Base-by-base conservation (phyloP, 53 echinoderm and acorn worm genomes). In the Crossaster papposus region DNA sequence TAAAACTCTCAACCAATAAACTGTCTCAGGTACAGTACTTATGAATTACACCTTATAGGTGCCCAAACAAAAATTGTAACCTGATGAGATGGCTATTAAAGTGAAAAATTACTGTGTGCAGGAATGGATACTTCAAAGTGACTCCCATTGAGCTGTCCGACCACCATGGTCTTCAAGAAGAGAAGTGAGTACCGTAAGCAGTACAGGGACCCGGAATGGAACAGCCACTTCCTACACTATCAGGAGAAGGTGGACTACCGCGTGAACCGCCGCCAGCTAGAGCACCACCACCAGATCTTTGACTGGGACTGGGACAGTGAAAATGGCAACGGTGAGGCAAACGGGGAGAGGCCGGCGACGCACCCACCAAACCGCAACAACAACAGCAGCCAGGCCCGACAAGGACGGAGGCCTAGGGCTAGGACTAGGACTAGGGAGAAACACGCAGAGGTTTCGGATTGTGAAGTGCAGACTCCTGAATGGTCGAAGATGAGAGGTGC, bases 281-380 rank as follows among this genome's bases (percentile, higher is more conserved):
- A 96, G 74, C 90, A 95, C 72, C 92, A 91, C 51, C 96, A 96
- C 92, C 81, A 93, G 78, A 88, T 95, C 72, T 62, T 95, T 33
- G 91, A 93, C 33, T 96, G 96, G 96, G 96, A 96, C 80, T 96
- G 95, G 95, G 96, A 96, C 58, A 95, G 95, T 52, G 92, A 95
- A 52, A 88, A 81, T 37, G 89, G 79, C 51, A 54, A 14, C 22
- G 71, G 22, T 11, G 74, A 79, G 28, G 36, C 78, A 23, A 50
- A 37, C 22, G 11, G 68, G 68, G 11, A 12, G 28, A 68, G 68
- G 83, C 83, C 51, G 9, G 36, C 35, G 23, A 74, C 84, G 23
- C 91, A 17, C 91, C 91, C 23, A 70, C 5, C 44, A 44, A n/a
- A 80, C 32, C 24, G 1, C 15, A 80, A n/a, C 58, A 91, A 91